Evolutionary conservation across 2,113 vertebrate genomes (phyloP).

Genomic region (Macroglossus sobrinus): DNA sequence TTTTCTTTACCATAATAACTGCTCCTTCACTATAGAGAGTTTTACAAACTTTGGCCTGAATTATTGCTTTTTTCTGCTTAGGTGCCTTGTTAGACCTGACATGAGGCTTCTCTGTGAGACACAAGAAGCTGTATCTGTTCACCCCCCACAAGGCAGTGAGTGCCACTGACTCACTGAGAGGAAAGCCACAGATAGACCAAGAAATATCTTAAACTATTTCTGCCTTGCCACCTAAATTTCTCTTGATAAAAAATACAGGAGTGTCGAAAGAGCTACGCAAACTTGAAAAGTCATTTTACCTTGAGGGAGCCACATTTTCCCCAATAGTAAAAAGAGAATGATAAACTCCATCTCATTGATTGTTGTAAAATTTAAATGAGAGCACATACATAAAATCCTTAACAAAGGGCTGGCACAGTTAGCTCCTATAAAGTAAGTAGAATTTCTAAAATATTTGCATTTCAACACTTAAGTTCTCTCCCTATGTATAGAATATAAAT

Average conservation of each 20-base stretch:
- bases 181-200: not conserved
- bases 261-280: not conserved
- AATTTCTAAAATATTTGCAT: not conserved
- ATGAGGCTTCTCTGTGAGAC: not conserved
- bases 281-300: not conserved
- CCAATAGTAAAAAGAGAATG: not conserved
- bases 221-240: not conserved
- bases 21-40: not conserved
- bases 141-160: accelerated
- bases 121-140: not conserved
- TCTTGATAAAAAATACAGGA: not conserved
- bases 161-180: not conserved
- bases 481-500: not conserved
- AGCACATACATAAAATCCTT: not conserved
- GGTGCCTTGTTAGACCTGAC: accelerated
- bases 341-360: not conserved
- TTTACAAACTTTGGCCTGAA: not conserved
- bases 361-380: not conserved
- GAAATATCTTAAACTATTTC: not conserved
- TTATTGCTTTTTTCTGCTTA: not conserved
- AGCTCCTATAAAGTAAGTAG: not conserved
- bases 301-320: not conserved
- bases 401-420: not conserved
- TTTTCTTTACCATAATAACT: not conserved
- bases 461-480: conserved; percentile 17